These are phyloP conservation scores for Brachyalestes nurse DNA, from an alignment of 2,797 vertebrate species.

Conservation along the genomic window DNA sequence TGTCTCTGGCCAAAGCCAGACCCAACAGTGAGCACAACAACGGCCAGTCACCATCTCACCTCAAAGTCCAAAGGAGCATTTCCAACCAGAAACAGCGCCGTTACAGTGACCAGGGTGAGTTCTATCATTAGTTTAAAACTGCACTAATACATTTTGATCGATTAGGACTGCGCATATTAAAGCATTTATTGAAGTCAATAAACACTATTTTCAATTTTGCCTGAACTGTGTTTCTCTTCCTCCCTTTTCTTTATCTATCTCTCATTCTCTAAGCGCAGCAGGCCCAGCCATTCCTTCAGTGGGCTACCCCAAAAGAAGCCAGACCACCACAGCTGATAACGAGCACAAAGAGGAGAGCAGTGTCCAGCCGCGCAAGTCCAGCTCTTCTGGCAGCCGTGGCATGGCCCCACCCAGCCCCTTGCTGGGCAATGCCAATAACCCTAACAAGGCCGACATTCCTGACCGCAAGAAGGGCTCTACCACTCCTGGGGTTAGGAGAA, in stretches of 20 bases:
- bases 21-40: constrained; percentile 87
- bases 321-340: constrained; percentile 82
- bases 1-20: constrained; percentile 87
- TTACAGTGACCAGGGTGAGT: constrained; percentile 91
- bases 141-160: neutral
- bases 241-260: too few relatives aligned
- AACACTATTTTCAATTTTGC: neutral
- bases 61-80: constrained; percentile 85
- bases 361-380: constrained; percentile 79
- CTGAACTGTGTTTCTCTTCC: neutral
- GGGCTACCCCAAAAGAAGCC: constrained; percentile 85
- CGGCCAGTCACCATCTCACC: constrained; percentile 86
- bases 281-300: constrained; percentile 84
- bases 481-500: constrained; percentile 78
- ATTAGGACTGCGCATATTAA: neutral
- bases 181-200: neutral
- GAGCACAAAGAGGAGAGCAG: constrained; percentile 82
- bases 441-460: constrained; percentile 91
- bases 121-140: neutral
- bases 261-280: constrained; percentile 67
- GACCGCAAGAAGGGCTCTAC: constrained; percentile 85
- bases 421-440: constrained; percentile 89
- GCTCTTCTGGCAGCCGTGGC: constrained; percentile 77
- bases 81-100: constrained; percentile 91
- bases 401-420: constrained; percentile 86